phyloP scores from a whole-genome alignment of 2,113 vertebrate species.

The Urocynchramus pylzowi region DNA sequence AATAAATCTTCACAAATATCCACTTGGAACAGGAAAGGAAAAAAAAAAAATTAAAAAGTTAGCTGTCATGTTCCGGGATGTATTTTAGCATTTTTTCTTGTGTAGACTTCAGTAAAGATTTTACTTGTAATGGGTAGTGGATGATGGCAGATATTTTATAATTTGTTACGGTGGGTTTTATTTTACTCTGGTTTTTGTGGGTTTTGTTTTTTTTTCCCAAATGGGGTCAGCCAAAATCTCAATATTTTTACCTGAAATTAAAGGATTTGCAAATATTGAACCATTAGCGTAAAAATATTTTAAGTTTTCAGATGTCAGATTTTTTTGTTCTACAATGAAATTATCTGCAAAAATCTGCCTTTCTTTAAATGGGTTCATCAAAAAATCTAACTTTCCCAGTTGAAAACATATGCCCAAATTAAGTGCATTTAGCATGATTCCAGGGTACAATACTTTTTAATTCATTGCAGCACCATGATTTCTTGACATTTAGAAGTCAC shows the following conservation, averaged over 20 bases:
- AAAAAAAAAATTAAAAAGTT: neutral
- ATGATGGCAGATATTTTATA: neutral
- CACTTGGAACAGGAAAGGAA: neutral
- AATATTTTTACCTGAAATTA: neutral
- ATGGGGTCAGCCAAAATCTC: neutral
- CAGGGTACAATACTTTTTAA: neutral
- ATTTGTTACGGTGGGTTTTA: too few species aligned
- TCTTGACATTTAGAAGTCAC: neutral
- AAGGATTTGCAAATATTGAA: neutral
- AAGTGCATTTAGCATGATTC: neutral
- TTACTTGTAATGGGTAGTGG: neutral
- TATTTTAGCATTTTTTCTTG: neutral
- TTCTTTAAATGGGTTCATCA: neutral
- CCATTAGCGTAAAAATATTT: neutral
- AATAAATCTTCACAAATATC: conserved; percentile 30
- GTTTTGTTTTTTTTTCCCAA: neutral
- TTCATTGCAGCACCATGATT: neutral
- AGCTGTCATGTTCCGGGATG: neutral
- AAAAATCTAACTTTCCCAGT: neutral
- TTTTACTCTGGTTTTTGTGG: neutral
- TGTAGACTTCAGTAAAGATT: neutral
- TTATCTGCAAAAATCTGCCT: neutral
- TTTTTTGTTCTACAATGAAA: neutral
- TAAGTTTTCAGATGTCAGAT: neutral
- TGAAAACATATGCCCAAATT: neutral